Conservation (phyloP, 2,888 invertebrate genomes). For the Drosophila pseudotakahashii region DNA sequence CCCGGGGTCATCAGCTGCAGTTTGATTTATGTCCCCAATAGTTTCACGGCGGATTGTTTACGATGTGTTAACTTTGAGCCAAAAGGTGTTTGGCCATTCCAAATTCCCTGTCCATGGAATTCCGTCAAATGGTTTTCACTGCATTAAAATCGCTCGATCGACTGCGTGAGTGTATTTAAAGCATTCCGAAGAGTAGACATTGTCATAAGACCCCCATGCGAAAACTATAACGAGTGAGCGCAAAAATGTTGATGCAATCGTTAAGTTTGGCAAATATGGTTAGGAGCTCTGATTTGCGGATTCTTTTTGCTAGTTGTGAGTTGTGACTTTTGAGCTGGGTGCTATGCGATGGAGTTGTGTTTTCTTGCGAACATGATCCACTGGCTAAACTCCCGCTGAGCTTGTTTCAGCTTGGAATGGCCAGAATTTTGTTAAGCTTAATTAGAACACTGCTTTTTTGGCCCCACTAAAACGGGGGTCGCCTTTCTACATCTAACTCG, state of each 20-base stretch:
- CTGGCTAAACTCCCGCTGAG: conserved; percentile 44
- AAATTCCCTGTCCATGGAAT: conserved; percentile 50
- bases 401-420: conserved; percentile 26
- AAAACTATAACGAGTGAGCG: conserved; percentile 37
- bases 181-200: conserved; percentile 50
- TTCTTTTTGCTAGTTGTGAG: conserved; percentile 27
- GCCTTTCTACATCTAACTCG: conserved; percentile 9
- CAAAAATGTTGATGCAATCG: conserved; percentile 69
- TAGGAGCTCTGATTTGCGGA: conserved; percentile 56
- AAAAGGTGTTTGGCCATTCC: conserved; percentile 44
- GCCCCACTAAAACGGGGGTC: conserved; percentile 10
- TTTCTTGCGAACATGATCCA: conserved; percentile 32
- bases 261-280: conserved; percentile 79
- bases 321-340: conserved; percentile 34
- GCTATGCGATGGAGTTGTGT: conserved; percentile 43
- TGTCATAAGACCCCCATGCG: conserved; percentile 65
- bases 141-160: conserved; percentile 64
- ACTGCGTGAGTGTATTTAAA: conserved; percentile 69
- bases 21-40: conserved; percentile 65
- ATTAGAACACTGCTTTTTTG: conserved; percentile 47
- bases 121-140: conserved; percentile 68
- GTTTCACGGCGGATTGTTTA: conserved; percentile 49
- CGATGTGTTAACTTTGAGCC: conserved; percentile 62
- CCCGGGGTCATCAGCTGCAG: conserved; percentile 46
- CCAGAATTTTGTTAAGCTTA: conserved; percentile 33